phyloP scores from a whole-genome alignment of 2,797 vertebrate species.

The Synanceia verrucosa region DNA sequence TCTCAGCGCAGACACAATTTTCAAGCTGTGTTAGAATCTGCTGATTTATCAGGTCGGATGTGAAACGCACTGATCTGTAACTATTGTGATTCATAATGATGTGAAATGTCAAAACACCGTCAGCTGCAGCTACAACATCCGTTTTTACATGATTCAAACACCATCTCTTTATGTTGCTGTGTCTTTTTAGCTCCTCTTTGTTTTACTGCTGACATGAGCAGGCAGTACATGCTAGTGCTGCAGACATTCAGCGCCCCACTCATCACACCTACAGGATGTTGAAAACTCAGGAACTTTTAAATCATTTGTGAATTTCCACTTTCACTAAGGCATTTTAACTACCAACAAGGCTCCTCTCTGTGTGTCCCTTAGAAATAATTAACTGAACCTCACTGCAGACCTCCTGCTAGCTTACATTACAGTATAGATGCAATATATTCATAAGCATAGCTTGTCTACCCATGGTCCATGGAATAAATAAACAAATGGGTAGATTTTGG shows the following conservation, averaged over 20 bases:
- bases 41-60: constrained; percentile 24
- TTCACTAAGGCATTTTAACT: not conserved
- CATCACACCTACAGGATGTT: not conserved
- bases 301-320: not conserved
- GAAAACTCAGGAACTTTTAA: constrained; percentile 18
- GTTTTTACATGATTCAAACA: not conserved
- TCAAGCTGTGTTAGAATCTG: constrained; percentile 13
- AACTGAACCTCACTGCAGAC: too few species aligned
- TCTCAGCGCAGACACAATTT: not conserved
- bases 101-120: constrained; percentile 16
- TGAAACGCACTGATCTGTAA: constrained; percentile 27
- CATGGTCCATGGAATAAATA: not conserved
- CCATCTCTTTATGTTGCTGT: not conserved
- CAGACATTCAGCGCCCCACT: not conserved
- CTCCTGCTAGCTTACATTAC: not conserved
- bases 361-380: constrained; percentile 3
- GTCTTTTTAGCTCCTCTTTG: not conserved
- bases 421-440: not conserved
- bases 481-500: too few species aligned
- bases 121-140: not conserved
- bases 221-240: not conserved
- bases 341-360: not conserved
- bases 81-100: not conserved
- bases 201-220: constrained; percentile 9
- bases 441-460: not conserved